Percentiles rank a stretch among this genome's conserved stretches.
These are phyloP conservation scores for Pseudococcus longispinus DNA, from an alignment of 2,888 invertebrate species.

Conservation along the genomic window DNA sequence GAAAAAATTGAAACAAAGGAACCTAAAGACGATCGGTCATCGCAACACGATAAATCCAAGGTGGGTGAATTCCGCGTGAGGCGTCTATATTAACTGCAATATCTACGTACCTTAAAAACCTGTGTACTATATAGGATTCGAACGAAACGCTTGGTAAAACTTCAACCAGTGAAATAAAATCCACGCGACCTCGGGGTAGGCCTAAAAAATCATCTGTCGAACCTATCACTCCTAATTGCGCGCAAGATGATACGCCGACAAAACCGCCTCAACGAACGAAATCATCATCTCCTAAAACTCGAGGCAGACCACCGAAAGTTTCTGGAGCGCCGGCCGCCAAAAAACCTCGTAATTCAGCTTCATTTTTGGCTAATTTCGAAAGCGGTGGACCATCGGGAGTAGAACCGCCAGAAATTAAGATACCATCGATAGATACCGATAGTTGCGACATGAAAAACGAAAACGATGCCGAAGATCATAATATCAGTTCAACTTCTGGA, in stretches of 20 bases:
- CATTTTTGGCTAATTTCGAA: background rate
- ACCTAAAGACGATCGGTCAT: background rate
- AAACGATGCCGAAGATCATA: slow-evolving; percentile 44
- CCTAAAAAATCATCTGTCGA: slow-evolving; percentile 9
- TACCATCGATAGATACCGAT: background rate
- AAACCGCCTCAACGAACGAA: background rate
- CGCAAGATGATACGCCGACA: background rate
- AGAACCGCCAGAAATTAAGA: background rate
- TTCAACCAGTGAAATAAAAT: background rate
- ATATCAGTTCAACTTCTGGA: slow-evolving; percentile 47
- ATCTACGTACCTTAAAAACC: background rate
- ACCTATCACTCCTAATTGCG: background rate
- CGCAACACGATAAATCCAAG: background rate
- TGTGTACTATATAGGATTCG: background rate
- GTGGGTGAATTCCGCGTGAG: background rate
- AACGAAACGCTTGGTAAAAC: background rate
- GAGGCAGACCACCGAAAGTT: slow-evolving; percentile 42
- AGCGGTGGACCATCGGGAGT: background rate
- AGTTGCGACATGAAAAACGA: background rate
- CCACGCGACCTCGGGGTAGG: slow-evolving; percentile 19
- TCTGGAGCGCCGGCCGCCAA: background rate
- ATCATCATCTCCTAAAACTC: background rate
- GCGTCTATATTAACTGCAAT: background rate
- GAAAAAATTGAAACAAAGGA: slow-evolving; percentile 1
- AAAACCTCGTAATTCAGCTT: slow-evolving; percentile 23